Evolutionary conservation across 2,113 vertebrate genomes (phyloP), one percentile per base, ranked within the genome.

Genomic region (Bufo bufo): DNA sequence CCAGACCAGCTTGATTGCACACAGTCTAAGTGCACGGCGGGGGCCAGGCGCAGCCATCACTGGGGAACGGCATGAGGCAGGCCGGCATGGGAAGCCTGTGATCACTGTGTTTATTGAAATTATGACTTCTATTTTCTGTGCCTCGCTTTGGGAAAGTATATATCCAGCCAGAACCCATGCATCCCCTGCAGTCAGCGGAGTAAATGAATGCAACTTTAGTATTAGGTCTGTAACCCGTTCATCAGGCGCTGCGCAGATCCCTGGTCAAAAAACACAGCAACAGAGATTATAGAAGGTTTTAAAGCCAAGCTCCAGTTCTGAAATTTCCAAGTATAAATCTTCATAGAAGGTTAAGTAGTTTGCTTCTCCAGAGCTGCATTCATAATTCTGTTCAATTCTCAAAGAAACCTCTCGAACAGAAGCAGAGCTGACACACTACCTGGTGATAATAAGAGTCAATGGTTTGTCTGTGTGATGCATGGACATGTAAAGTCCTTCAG

Each of bases 31-130:
- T 19, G 20, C 81, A 56, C 54, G 50, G 49, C 13, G 81, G 81
- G 72, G 79, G 17, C 82, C 43, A 50, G 19, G 54, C 65, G 14
- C 16, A 50, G 86, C 23, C 79, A 59, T 56, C 54, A 63, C 77
- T 72, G 17, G 77, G 54, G 71, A 78, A 9, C 87, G 11, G 59
- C 61, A 14, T 19, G 87, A 74, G 4, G 59, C 52, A 12, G 69
- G 33, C 16, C 49, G 14, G 7, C 12, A 43, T 13, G 50, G n/a
- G 16, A 61, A 23, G 23, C 47, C 47, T 56, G 47, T 56, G 47
- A 78, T 84, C 87, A 69, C 50, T 69, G 80, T 69, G 20, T 84
- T 88, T 88, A 82, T 50, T 75, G 58, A 65, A 88, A 88, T 19
- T 4, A 82, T n/a, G 7, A 23, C 59, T 88, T 65, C 81, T 52